Base-by-base conservation (phyloP, 2,113 vertebrate genomes). In the Pterocles gutturalis region DNA sequence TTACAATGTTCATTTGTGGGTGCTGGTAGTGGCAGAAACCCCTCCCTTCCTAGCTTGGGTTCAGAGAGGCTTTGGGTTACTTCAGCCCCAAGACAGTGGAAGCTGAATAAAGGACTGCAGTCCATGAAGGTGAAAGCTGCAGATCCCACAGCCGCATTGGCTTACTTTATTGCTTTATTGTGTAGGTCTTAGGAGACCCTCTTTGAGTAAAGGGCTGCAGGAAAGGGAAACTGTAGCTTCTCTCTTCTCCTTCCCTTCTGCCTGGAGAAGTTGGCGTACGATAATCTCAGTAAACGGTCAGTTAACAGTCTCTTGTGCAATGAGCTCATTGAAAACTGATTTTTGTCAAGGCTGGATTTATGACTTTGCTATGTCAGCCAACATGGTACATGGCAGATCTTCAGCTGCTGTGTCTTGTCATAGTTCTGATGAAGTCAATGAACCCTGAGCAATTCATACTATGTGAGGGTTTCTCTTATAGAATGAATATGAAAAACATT, bases 241-340 rank as follows among this genome's bases (percentile, higher is more conserved):
- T 64, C 3, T 60, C 48, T 67, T 67, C 41, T 54, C 61, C 36
- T 70, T 45, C 25, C 33, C 25, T 71, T 70, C 55, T 33, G 33
- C 54, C 33, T 24, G 58, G 29, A 24, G 62, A 55, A 15, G 16
- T 1, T 9, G 5, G 34, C 43, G 45, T 43, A 16, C 0, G 0
- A 48, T 58, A 60, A 69, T 20, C 49, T 73, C 54, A 26, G 38
- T 53, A 28, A 61, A 38, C 12, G 11, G 34, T 33, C 84, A 65
- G 5, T 25, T 65, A 15, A 53, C 46, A 21, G 21, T 20, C 29
- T 31, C 6, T 0, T 8, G 10, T 87, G 58, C 55, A 53, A 13
- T n/a, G 25, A 82, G 33, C 36, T 72, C 20, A 1, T 5, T 55
- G 53, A 55, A 76, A 95, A 36, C 31, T 31, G 13, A 72, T 85